phyloP scores from a whole-genome alignment of 2,888 invertebrate species.

The Tenthredo scrophulariae region DNA sequence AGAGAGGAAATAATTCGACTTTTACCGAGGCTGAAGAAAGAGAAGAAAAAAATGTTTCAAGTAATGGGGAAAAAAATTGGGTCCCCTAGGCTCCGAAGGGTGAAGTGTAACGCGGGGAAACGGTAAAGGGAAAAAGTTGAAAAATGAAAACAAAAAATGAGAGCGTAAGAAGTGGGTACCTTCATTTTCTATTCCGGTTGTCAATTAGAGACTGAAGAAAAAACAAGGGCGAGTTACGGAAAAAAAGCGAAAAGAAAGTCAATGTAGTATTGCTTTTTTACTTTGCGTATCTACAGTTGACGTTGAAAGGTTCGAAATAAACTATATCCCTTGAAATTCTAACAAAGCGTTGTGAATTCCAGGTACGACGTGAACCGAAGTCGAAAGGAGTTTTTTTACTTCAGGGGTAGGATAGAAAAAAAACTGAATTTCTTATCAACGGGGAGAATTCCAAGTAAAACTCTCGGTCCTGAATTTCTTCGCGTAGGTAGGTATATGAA shows the following conservation, averaged over 20 bases:
- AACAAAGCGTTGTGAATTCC: slow-evolving; percentile 5
- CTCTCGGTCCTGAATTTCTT: neutral
- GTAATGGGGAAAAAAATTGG: neutral
- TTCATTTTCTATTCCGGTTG: neutral
- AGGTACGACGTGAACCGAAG: slow-evolving; percentile 10
- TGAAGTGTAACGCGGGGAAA: neutral
- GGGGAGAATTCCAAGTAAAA: neutral
- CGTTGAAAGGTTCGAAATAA: neutral
- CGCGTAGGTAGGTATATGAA: neutral
- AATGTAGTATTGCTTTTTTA: no score
- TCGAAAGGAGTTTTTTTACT: neutral
- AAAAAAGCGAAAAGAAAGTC: neutral
- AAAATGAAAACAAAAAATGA: neutral
- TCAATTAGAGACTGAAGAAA: slow-evolving; percentile 25
- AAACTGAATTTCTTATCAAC: neutral
- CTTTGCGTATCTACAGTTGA: neutral
- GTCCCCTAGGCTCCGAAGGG: neutral
- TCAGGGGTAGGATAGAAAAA: neutral
- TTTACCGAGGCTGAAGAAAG: neutral
- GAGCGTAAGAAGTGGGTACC: slow-evolving; percentile 2
- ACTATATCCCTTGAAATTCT: neutral
- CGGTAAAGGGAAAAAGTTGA: neutral
- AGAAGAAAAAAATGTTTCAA: neutral
- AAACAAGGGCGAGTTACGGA: neutral
- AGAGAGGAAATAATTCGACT: slow-evolving; percentile 29